Base-by-base conservation (phyloP, 2,113 vertebrate genomes). In the Thryonomys swinderianus region DNA sequence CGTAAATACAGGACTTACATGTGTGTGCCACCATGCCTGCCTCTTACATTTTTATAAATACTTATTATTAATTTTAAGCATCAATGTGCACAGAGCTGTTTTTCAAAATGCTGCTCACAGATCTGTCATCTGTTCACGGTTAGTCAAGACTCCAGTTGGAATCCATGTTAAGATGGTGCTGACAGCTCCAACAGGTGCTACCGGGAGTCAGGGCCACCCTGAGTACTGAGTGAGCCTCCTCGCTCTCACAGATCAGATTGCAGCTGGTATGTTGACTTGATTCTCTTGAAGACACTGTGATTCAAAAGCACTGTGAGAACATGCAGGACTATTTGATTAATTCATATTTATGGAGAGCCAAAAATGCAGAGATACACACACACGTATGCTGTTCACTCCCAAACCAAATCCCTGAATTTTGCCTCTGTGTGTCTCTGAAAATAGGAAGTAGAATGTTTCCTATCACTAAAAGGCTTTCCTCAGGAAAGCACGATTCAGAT, bases 371-470 rank as follows among this genome's bases (percentile, higher is more conserved):
- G 53, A 66, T 16, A 21, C 34, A 55, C 17, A 61, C n/a, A 3
- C 69, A 57, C 48, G 34, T 18, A 40, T 13, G 81, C 57, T 13
- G 67, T 42, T 18, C 32, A 34, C 8, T 25, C 37, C 66, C 66
- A 81, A 42, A 30, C 61, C 78, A 34, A 87, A 79, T 69, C 64
- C 61, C 53, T 83, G 81, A 80, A 88, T 67, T 79, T 64, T 92
- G 95, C 90, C 88, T 82, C 0, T 45, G 66, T 85, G 78, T 37
- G 87, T 66, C 71, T 96, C 95, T 92, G 88, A 90, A 93, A 95
- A 90, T 51, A 95, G 90, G 91, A 95, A 91, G 94, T 53, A 69
- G 96, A 97, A 81, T 11, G 64, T 62, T 95, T 97, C 86, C 86
- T 96, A 61, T 87, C 74, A 30, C 87, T 91, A 12, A 88, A 92